Conservation (phyloP, 1,140 invertebrate genomes). For the Calliopsis andreniformis region DNA sequence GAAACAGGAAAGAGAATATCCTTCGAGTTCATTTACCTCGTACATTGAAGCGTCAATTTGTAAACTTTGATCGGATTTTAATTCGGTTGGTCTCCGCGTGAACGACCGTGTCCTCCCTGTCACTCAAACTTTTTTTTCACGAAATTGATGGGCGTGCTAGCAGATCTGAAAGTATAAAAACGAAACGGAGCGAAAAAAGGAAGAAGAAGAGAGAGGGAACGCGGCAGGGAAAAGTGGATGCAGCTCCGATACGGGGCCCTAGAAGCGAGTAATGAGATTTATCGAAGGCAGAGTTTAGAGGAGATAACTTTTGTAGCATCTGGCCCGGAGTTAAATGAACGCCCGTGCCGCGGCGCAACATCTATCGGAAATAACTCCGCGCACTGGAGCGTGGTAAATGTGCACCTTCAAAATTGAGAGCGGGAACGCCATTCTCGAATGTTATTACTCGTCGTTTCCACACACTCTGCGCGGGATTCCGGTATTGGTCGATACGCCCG, state of each 20-base stretch:
- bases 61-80: slow-evolving; percentile 80
- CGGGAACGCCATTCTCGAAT: slow-evolving; percentile 23
- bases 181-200: not conserved
- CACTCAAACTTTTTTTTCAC: slow-evolving; percentile 49
- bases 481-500: not conserved
- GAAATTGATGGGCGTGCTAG: slow-evolving; percentile 50
- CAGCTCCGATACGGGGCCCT: slow-evolving; percentile 34
- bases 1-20: not conserved
- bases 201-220: not conserved
- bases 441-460: slow-evolving; percentile 31
- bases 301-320: slow-evolving; percentile 54
- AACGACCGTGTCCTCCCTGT: slow-evolving; percentile 29
- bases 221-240: slow-evolving; percentile 34
- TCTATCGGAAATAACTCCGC: slow-evolving; percentile 53
- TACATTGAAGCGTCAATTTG: slow-evolving; percentile 78
- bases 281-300: slow-evolving; percentile 61
- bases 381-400: slow-evolving; percentile 26
- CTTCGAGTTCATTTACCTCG: slow-evolving; percentile 22
- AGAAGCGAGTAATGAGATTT: slow-evolving; percentile 60
- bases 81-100: slow-evolving; percentile 67
- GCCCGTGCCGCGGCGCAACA: slow-evolving; percentile 22
- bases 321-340: slow-evolving; percentile 54
- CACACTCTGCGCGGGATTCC: not conserved
- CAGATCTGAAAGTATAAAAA: slow-evolving; percentile 25
- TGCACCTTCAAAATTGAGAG: slow-evolving; percentile 41